A percentile compares a stretch with the other conserved stretches of the same genome.
phyloP scores from a whole-genome alignment of 2,113 vertebrate genomes.

The Nycticryphes semicollaris region DNA sequence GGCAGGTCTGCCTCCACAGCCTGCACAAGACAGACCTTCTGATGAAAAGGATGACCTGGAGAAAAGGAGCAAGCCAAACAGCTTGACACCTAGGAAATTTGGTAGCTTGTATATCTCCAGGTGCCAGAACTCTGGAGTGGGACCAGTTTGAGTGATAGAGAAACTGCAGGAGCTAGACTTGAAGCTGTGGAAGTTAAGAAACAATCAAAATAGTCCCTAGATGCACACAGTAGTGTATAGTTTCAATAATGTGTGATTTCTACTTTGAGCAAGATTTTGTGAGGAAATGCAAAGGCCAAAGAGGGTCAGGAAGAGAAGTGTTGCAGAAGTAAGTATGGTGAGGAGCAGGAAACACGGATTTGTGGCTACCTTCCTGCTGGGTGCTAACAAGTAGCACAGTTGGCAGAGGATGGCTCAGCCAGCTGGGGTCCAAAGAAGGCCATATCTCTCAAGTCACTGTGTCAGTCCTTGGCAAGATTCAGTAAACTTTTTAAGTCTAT shows the following conservation, averaged over 20 bases:
- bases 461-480: not conserved
- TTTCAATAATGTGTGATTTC: accelerated
- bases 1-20: not conserved
- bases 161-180: not conserved
- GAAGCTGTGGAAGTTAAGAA: not conserved
- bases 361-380: not conserved
- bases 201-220: not conserved
- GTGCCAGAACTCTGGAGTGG: not conserved
- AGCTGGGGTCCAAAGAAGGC: not conserved
- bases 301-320: not conserved
- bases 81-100: not conserved
- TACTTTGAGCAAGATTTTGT: not conserved
- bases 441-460: accelerated
- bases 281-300: not conserved
- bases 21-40: not conserved
- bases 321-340: not conserved
- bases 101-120: not conserved
- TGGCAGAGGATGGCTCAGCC: accelerated
- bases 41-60: not conserved
- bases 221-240: accelerated
- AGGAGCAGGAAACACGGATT: not conserved
- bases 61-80: not conserved
- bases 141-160: accelerated
- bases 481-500: not conserved
- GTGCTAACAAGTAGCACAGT: not conserved